A percentile compares a stretch with the other conserved stretches of the same genome.
These are phyloP conservation scores for Pollenia labialis DNA, from an alignment of 2,888 invertebrate species.

Conservation along the genomic window DNA sequence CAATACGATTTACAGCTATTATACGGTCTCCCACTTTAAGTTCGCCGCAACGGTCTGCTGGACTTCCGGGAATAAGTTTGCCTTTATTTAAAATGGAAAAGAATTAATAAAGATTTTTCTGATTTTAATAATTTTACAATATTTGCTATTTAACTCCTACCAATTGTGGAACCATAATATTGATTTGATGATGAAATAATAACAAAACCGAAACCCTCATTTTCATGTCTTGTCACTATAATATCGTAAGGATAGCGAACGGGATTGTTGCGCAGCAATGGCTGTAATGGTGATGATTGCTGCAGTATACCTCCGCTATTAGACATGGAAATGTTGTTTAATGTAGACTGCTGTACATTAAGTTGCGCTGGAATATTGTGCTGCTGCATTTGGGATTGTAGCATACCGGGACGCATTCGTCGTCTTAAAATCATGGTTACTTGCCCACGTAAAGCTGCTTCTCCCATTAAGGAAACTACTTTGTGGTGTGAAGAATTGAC, in stretches of 20 bases:
- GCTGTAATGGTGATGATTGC: slow-evolving; percentile 69
- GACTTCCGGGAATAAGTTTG: slow-evolving; percentile 96
- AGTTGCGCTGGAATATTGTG: slow-evolving; percentile 29
- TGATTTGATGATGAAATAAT: slow-evolving; percentile 97
- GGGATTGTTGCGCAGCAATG: slow-evolving; percentile 71
- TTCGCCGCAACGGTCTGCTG: slow-evolving; percentile 96
- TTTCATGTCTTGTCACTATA: slow-evolving; percentile 94
- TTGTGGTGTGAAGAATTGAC: slow-evolving; percentile 94
- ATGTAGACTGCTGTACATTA: slow-evolving; percentile 39
- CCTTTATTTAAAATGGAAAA: slow-evolving; percentile 85
- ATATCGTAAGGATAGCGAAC: slow-evolving; percentile 92
- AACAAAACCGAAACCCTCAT: slow-evolving; percentile 99
- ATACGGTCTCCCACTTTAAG: slow-evolving; percentile 98
- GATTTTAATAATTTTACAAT: background rate
- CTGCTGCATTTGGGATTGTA: slow-evolving; percentile 64
- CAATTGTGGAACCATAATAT: slow-evolving; percentile 92
- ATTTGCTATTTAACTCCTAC: slow-evolving; percentile 83
- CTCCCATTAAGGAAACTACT: slow-evolving; percentile 96
- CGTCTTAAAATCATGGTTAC: slow-evolving; percentile 92
- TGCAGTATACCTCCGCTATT: slow-evolving; percentile 39
- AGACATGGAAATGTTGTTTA: slow-evolving; percentile 41
- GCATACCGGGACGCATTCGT: slow-evolving; percentile 78
- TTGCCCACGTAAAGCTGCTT: slow-evolving; percentile 93
- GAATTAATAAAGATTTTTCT: background rate
- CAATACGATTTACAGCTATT: slow-evolving; percentile 96